Base-by-base conservation (phyloP, 2,113 vertebrate species). In the Rhadina sibilatrix region DNA sequence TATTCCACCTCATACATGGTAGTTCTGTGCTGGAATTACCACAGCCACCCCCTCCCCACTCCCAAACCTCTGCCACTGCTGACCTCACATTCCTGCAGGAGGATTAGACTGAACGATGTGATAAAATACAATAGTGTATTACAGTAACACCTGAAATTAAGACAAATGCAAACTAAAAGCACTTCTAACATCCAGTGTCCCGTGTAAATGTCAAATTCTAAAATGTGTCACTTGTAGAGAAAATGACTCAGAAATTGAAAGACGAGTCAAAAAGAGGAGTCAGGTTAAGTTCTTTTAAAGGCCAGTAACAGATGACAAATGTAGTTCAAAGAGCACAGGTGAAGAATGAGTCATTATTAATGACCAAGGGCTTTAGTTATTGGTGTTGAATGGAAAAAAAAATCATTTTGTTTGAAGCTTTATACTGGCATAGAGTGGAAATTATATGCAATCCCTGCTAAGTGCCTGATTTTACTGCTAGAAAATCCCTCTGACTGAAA, bases 381-480 rank as follows among this genome's bases (percentile, higher is more conserved):
- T 95, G 93, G 37, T 37, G 28, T 44, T 85, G 85, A 87, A 90
- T 68, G 42, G 61, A 84, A 96, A 96, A 91, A 57, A 65, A 94
- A 61, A 96, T 83, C 83, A 94, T 96, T 90, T 77, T 76, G 49
- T 79, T 91, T 92, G 89, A 97, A 95, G 77, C 75, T 95, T 85
- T 78, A 94, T 82, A 75, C 75, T 74, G 70, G 88, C 84, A 79
- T 9, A 74, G 87, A 91, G 87, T 53, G 38, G 42, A 89, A 79
- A 97, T 97, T 97, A 88, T 89, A 97, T 86, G 92, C 96, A 97
- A 95, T 96, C 79, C 90, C 77, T 97, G 70, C 79, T 95, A 95
- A 97, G 93, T 96, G 97, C 89, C 75, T 40, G 87, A 97, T 95
- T 97, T 97, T 89, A 50, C 94, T 93, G 95, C 97, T 96, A 95